Base-by-base conservation (phyloP, 2,797 vertebrate genomes). In the Coracias cyanogaster region DNA sequence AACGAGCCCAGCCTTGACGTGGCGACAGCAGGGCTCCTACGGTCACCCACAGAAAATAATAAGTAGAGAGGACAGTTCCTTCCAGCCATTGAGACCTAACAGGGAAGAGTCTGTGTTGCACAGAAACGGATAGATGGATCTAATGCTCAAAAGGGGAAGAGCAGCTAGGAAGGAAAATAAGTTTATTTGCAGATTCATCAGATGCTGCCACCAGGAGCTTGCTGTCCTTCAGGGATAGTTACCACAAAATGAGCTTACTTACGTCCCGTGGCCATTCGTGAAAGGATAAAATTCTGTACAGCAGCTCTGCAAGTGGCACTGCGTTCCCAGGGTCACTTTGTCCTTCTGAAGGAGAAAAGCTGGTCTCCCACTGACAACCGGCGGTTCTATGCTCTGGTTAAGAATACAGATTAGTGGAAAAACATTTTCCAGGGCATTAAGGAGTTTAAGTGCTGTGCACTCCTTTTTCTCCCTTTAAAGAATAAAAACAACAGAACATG, bases 381-480 rank as follows among this genome's bases (percentile, higher is more conserved):
- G 86, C 74, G 86, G 82, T 58, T 60, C 94, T 3, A 15, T 0
- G 1, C 74, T 9, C 78, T 33, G 79, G 15, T 19, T 48, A 51
- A 77, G 90, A 95, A 95, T 52, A 85, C 83, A 93, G 81, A 96
- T 81, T 12, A 89, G 92, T 12, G 8, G 52, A 6, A 83, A 41
- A 31, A 25, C 66, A 25, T 90, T 88, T 88, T 8, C 74, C 69
- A 74, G 61, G 39, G 45, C 33, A 54, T 26, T 18, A 7, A 65
- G 70, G 82, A 60, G 46, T 25, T 41, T 22, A 52, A 90, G 29
- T 52, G 73, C 37, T 66, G 33, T 21, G 41, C 2, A 1, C 46
- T 29, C 9, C 3, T 2, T 6, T 83, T 79, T 51, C 29, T 51
- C 28, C 39, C 8, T 69, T 78, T 39, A 24, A 31, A 28, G 48